phyloP scores from a whole-genome alignment of 2,113 vertebrate species.

The Pipa parva region DNA sequence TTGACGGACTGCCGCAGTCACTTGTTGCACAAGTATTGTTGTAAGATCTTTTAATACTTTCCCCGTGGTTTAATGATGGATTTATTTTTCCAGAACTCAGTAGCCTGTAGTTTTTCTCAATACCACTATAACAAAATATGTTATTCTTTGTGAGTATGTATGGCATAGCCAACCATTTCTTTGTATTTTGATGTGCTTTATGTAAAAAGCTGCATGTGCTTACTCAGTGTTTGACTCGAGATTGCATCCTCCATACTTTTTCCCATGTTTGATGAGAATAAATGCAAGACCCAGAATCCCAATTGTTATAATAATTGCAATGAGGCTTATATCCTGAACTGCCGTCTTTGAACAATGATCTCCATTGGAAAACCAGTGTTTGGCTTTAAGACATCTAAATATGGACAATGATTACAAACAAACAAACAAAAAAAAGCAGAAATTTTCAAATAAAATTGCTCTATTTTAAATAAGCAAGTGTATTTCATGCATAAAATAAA shows the following conservation, averaged over 20 bases:
- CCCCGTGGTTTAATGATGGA: slow-evolving; percentile 71
- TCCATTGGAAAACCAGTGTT: slow-evolving; percentile 69
- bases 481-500: no score
- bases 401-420: slow-evolving; percentile 19
- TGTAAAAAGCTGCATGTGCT: slow-evolving; percentile 55
- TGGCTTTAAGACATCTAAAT: slow-evolving; percentile 71
- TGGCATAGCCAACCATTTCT: slow-evolving; percentile 41
- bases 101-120: slow-evolving; percentile 63
- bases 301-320: slow-evolving; percentile 59
- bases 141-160: slow-evolving; percentile 46
- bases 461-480: no score
- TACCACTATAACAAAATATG: slow-evolving; percentile 68
- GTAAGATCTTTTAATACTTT: slow-evolving; percentile 59
- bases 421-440: no score
- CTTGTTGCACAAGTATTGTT: slow-evolving; percentile 62
- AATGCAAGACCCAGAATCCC: slow-evolving; percentile 68
- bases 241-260: slow-evolving; percentile 75
- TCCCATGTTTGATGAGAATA: slow-evolving; percentile 63
- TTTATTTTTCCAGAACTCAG: slow-evolving; percentile 69
- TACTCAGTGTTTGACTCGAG: slow-evolving; percentile 71
- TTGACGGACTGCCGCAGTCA: slow-evolving; percentile 59
- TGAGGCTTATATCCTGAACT: slow-evolving; percentile 59
- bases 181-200: slow-evolving; percentile 41
- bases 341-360: slow-evolving; percentile 69
- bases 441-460: no score